These are phyloP conservation scores for Diacarnus erythraeanus DNA, from an alignment of 37 sponge, comb jelly and placozoan species.

Conservation along the genomic window DNA sequence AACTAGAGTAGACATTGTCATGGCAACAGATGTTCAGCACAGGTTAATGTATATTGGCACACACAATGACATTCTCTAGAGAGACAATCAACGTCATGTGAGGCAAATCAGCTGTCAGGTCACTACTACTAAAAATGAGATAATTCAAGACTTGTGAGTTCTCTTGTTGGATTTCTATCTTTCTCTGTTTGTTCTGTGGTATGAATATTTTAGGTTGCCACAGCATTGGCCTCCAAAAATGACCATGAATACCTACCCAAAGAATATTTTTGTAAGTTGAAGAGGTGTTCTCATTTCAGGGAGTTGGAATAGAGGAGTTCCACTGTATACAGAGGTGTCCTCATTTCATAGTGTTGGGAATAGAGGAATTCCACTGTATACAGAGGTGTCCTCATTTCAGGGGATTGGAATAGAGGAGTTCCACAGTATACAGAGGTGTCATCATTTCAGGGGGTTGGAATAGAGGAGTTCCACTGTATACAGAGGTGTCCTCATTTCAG, in stretches of 20 bases:
- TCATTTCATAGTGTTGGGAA: too few relatives aligned
- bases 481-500: too few relatives aligned
- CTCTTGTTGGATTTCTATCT: background rate
- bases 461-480: too few relatives aligned
- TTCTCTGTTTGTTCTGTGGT: background rate
- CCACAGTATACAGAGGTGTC: too few relatives aligned
- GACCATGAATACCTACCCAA: conserved; percentile 41
- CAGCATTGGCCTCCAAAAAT: conserved; percentile 46
- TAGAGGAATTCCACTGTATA: too few relatives aligned
- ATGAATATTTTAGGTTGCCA: conserved; percentile 27
- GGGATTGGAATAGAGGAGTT: too few relatives aligned
- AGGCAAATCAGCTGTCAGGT: conserved; percentile 40
- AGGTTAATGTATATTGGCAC: background rate
- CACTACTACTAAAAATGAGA: conserved; percentile 15
- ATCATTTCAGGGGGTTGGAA: too few relatives aligned
- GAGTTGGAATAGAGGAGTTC: too few relatives aligned
- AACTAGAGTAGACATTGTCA: background rate
- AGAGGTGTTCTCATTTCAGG: too few relatives aligned
- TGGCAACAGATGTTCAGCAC: background rate
- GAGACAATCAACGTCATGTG: conserved; percentile 23
- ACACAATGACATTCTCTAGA: background rate
- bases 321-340: too few relatives aligned
- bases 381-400: too few relatives aligned
- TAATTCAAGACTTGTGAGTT: conserved; percentile 33
- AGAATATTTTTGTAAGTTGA: conserved; percentile 51